Conservation (phyloP, 2,113 vertebrate genomes). For the Cyprinus carpio region DNA sequence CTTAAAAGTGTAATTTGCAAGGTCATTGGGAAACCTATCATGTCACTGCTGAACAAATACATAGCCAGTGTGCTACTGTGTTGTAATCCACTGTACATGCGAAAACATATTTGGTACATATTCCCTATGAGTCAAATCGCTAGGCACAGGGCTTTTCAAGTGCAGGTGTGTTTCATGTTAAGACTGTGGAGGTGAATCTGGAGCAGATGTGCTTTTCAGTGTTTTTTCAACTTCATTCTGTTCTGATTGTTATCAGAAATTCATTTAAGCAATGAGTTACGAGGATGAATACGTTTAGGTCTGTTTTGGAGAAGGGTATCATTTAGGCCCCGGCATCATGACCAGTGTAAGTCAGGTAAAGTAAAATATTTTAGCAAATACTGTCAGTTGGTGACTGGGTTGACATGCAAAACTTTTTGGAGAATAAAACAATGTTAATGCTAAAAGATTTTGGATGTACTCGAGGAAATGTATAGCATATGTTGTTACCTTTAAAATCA, state of each 20-base stretch:
- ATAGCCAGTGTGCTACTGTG: neutral
- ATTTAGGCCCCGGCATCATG: neutral
- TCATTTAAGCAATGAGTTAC: neutral
- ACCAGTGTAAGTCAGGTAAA: neutral
- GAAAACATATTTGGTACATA: neutral
- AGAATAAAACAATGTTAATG: too few relatives aligned
- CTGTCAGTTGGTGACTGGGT: too few relatives aligned
- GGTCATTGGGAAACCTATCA: neutral
- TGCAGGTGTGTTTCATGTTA: neutral
- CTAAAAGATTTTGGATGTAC: too few relatives aligned
- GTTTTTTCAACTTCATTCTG: neutral
- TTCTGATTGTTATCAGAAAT: neutral
- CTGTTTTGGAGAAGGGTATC: neutral
- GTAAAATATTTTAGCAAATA: neutral
- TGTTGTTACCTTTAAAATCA: too few relatives aligned
- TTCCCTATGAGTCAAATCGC: neutral
- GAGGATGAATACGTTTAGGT: neutral
- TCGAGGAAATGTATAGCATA: too few relatives aligned
- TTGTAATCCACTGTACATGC: neutral
- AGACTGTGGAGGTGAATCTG: neutral
- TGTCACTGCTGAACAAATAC: neutral
- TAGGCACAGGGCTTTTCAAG: neutral
- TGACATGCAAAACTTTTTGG: too few relatives aligned
- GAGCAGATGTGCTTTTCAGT: constrained; percentile 2
- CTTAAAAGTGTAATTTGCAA: neutral